A percentile compares a stretch with the other conserved stretches of the same genome.
Evolutionary conservation across 2,113 vertebrate species (phyloP).

Genomic region (Bufo gargarizans): DNA sequence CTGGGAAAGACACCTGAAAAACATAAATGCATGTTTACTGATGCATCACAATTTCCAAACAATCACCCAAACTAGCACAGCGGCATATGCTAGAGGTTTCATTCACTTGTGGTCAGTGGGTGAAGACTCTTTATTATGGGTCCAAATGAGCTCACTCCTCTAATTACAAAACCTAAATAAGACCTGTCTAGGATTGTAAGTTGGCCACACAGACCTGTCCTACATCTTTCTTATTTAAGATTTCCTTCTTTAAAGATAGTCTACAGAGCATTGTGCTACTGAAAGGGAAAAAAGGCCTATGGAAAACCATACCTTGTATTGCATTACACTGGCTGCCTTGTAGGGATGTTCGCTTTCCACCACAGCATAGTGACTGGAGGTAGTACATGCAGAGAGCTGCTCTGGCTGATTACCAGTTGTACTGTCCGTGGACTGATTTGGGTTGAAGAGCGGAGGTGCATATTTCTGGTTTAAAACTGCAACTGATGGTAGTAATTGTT

Average conservation of each 20-base stretch:
- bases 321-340: constrained; percentile 90
- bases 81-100: too few relatives aligned
- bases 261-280: neutral
- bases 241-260: neutral
- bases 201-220: too few relatives aligned
- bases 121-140: too few relatives aligned
- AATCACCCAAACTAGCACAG: neutral
- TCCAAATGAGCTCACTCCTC: too few relatives aligned
- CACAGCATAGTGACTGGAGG: constrained; percentile 93
- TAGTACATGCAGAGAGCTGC: constrained; percentile 94
- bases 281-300: neutral
- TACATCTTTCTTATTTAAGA: too few relatives aligned
- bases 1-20: constrained; percentile 92
- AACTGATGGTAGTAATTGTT: constrained; percentile 92
- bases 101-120: too few relatives aligned
- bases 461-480: constrained; percentile 98
- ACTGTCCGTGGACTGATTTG: constrained; percentile 98
- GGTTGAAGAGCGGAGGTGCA: constrained; percentile 96
- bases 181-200: too few relatives aligned
- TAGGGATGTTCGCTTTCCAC: constrained; percentile 97
- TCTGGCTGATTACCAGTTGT: constrained; percentile 96
- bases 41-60: neutral
- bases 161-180: too few relatives aligned
- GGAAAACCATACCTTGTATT: constrained; percentile 83
- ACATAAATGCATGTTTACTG: neutral